Evolutionary conservation across 1,140 invertebrate genomes (phyloP).

Genomic region (Stegodyphus dumicola): DNA sequence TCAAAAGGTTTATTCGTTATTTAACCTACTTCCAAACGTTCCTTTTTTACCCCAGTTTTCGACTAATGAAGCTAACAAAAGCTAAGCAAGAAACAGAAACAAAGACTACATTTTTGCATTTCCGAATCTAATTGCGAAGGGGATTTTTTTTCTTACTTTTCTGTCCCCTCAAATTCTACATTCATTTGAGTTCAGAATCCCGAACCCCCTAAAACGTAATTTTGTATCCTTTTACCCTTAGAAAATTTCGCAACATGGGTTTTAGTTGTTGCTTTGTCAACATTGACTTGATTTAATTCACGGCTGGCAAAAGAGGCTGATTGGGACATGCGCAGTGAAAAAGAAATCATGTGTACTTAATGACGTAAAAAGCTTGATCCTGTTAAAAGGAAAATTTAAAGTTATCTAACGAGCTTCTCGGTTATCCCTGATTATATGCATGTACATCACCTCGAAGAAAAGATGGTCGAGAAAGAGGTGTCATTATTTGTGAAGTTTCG

Average conservation of each 20-base stretch:
- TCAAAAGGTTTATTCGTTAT: not conserved
- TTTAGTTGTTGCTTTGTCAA: slow-evolving; percentile 29
- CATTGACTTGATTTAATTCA: slow-evolving; percentile 52
- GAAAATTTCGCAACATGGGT: slow-evolving; percentile 32
- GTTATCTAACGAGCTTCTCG: not conserved
- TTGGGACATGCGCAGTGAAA: slow-evolving; percentile 23
- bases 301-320: slow-evolving; percentile 33
- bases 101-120: slow-evolving; percentile 39
- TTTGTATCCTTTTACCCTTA: slow-evolving; percentile 33
- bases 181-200: not conserved
- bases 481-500: too few relatives aligned
- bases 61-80: slow-evolving; percentile 49
- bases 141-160: not conserved
- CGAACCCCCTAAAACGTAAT: slow-evolving; percentile 43
- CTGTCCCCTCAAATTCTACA: not conserved
- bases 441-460: too few relatives aligned
- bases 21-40: slow-evolving; percentile 21
- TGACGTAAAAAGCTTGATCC: not conserved
- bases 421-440: too few relatives aligned
- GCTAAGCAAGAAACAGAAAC: slow-evolving; percentile 29
- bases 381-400: not conserved
- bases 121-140: slow-evolving; percentile 49
- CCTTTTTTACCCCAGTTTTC: slow-evolving; percentile 18
- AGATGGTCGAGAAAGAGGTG: too few relatives aligned
- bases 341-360: not conserved